Evolutionary conservation across 2,113 vertebrate species (phyloP), one percentile per base, ranked within the genome.

Genomic region (Cardinalis cardinalis): DNA sequence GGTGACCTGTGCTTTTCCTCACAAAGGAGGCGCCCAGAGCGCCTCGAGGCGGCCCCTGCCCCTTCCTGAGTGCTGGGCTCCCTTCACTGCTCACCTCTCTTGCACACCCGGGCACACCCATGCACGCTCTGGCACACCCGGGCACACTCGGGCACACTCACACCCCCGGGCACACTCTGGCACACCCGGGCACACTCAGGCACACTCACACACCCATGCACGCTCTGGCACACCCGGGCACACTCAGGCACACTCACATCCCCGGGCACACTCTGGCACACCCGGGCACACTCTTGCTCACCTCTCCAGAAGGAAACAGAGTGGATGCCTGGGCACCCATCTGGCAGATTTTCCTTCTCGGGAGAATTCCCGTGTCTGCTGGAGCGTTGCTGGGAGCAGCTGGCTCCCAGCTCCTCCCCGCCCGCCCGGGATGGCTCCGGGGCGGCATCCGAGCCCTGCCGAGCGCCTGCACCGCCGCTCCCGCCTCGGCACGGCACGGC

Each of bases 391-490:
- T 20, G 0, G 6, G 14, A 49, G 66, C 70, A 0, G 32, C 64
- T 31, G 59, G 14, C 48, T 41, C 58, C 38, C 41, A 9, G 74
- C 6, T 2, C 64, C 34, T 65, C 69, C 53, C 65, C 38, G 69
- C 46, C 55, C 15, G 32, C 46, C 46, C 1, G n/a, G 60, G 36
- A 6, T 1, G 2, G 53, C n/a, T 40, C 70, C 1, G 1, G 53
- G 55, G 19, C 7, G 9, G 31, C 2, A 4, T 21, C 56, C 0
- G 1, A 72, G 82, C 69, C 3, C 7, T 18, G 4, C 72, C 2
- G 2, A 13, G 41, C 1, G 0, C 34, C 44, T 3, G n/a, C 3
- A 1, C 13, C 3, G 0, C 64, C 6, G 0, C 61, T 38, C 10
- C 78, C 14, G 61, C 52, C 61, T 4, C 52, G 68, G 73, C 82